Evolutionary conservation across 2,113 vertebrate species (phyloP).

Genomic region (Lasiurus borealis): DNA sequence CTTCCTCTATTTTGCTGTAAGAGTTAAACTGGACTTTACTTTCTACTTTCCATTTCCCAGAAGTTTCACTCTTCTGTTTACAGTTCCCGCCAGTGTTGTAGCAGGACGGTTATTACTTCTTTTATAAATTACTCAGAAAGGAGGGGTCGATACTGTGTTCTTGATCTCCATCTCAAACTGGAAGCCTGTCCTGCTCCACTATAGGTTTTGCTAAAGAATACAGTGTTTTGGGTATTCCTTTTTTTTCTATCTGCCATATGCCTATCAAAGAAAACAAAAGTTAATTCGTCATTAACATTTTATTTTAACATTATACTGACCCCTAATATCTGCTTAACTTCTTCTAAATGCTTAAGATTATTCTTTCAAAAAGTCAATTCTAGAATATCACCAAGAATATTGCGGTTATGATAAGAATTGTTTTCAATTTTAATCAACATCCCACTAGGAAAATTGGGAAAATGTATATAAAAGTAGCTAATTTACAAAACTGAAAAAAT

Average conservation of each 20-base stretch:
- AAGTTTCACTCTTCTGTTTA: not conserved
- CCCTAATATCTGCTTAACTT: not conserved
- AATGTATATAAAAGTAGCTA: not conserved
- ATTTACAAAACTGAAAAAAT: not conserved
- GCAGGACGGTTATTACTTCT: not conserved
- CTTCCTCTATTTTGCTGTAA: not conserved
- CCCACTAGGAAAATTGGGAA: slow-evolving; percentile 29
- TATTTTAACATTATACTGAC: not conserved
- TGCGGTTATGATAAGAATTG: not conserved
- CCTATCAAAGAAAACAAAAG: not conserved
- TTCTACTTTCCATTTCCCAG: not conserved
- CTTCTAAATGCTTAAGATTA: slow-evolving; percentile 34
- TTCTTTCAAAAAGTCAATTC: slow-evolving; percentile 5
- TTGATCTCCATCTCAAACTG: not conserved
- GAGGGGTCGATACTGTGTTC: not conserved
- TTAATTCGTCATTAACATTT: not conserved
- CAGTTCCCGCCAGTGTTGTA: not conserved
- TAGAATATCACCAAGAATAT: not conserved
- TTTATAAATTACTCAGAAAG: not conserved
- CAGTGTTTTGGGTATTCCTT: not conserved
- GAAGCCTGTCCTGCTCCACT: not conserved
- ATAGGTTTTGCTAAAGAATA: not conserved
- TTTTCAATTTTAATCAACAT: not conserved
- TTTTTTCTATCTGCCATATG: not conserved
- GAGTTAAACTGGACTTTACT: not conserved